Evolutionary conservation across 2,113 vertebrate genomes (phyloP).

Genomic region (Gopherus evgoodei): DNA sequence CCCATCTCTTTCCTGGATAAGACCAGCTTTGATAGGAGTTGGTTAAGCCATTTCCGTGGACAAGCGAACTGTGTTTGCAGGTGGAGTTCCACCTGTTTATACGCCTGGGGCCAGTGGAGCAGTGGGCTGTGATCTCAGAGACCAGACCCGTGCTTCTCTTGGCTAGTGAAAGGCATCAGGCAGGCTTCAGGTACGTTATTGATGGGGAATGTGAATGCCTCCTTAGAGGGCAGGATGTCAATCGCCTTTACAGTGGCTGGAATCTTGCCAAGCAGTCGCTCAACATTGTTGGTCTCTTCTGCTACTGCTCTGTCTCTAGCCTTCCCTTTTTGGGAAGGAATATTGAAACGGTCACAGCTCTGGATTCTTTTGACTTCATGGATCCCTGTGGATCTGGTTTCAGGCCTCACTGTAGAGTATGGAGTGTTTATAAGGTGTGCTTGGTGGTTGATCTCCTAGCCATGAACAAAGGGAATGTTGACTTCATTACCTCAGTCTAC

Average conservation of each 20-base stretch:
- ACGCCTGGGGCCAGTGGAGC: neutral
- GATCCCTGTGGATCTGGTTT: neutral
- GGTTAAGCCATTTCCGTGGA: neutral
- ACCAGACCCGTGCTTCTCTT: neutral
- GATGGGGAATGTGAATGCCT: slow-evolving; percentile 12
- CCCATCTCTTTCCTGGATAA: neutral
- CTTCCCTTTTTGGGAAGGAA: neutral
- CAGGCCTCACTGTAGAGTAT: neutral
- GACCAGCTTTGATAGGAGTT: neutral
- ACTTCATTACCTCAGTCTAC: neutral
- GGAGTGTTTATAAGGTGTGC: neutral
- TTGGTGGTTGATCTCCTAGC: neutral
- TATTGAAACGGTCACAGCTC: neutral
- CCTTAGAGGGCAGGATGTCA: slow-evolving; percentile 17
- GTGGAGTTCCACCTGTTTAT: fast-evolving
- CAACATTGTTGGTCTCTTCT: fast-evolving
- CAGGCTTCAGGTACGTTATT: slow-evolving; percentile 25
- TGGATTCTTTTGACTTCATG: neutral
- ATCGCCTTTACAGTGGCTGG: neutral
- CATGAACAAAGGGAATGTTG: neutral
- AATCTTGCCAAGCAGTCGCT: slow-evolving; percentile 12
- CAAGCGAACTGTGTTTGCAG: neutral
- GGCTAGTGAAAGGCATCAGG: neutral
- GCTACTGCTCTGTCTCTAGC: slow-evolving; percentile 8
- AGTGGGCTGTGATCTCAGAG: neutral